Percentiles rank a stretch among this genome's conserved stretches.
Conservation (phyloP, 1,140 invertebrate genomes). For the silkworm (Bombyx mori) region ASM3026992v2 NC_085116.1:7323001-7323500, state of each 20-base stretch:
- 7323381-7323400: conserved; percentile 10
- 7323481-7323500: too few species aligned
- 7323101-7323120: not conserved
- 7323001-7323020: too few species aligned
- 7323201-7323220: too few species aligned
- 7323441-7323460: too few species aligned
- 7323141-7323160: not conserved
- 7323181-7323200: too few species aligned
- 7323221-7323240: not conserved
- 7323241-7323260: conserved; percentile 25
- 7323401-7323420: conserved; percentile 14
- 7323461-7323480: too few species aligned
- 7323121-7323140: not conserved
- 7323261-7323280: conserved; percentile 42
- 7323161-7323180: not conserved
- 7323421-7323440: not conserved
- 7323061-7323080: too few species aligned
- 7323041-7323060: too few species aligned
- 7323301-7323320: conserved; percentile 63
- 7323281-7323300: conserved; percentile 42
- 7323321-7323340: conserved; percentile 51
- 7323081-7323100: not conserved
- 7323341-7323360: conserved; percentile 56
- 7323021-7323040: too few species aligned
- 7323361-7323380: conserved; percentile 41